Evolutionary conservation across 2,888 invertebrate species (phyloP), one percentile per base, ranked within the genome.

Genomic region (Aelia acuminata): DNA sequence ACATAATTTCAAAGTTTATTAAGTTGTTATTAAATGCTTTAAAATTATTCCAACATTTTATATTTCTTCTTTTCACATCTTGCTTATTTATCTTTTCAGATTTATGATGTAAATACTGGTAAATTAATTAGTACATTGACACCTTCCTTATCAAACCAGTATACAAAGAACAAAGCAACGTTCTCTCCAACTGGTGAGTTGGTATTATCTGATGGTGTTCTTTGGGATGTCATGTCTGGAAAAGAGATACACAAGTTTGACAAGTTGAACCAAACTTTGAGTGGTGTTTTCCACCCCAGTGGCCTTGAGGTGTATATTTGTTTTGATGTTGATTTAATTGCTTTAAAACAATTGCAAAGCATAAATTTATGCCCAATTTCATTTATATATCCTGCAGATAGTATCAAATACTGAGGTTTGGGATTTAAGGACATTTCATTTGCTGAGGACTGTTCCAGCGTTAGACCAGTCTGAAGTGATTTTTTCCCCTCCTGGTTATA

Each of bases 381-480:
- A 35, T 13, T 53, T n/a, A 48, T 31, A 26, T 85, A 3, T 57
- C n/a, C 92, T 92, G 0, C 92, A 96, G 95, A 95, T 98, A 70
- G 97, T 99, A 91, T 98, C 99, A 88, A 99, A 99, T 92, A 98
- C 98, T 0, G 99, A 99, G 94, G 98, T 99, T 88, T 99, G 99
- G 99, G 99, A 99, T 92, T 93, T 99, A 47, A 93, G 99, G 91
- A 98, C 98, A 75, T 99, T 98, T 92, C 97, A 98, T 92, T 93
- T 99, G 75, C 93, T 99, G 53, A 95, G 98, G 92, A 99, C 99
- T 0, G 98, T 99, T 87, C 97, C 98, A 1, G 96, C 96, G 0
- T 93, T 99, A 90, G 98, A 99, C 92, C 97, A 98, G 92, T 98
- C 98, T 91, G 95, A 95, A 92, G 95, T 98, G 10, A 94, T 95